These are phyloP conservation scores for Phrynocephalus guinanensis DNA, from an alignment of 2,797 vertebrate species.

Conservation along the genomic window DNA sequence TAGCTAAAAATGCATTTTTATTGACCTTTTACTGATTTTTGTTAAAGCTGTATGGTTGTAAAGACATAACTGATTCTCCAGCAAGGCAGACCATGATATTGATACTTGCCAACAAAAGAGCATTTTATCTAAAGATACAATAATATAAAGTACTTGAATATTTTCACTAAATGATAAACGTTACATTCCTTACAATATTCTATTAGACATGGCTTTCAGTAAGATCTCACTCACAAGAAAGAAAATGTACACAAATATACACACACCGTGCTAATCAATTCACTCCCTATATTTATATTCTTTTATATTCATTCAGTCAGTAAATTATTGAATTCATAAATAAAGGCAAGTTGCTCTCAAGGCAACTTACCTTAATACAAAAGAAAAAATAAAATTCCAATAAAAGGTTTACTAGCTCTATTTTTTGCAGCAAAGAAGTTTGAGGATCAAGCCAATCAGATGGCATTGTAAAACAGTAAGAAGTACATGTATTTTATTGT, in stretches of 20 bases:
- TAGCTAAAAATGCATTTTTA: conserved; percentile 46
- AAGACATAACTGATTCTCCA: conserved; percentile 28
- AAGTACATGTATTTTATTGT: not conserved
- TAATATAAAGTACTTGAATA: not conserved
- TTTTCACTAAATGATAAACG: conserved; percentile 32
- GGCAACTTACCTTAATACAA: not conserved
- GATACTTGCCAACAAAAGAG: conserved; percentile 46
- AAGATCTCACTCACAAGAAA: not conserved
- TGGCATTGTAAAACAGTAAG: not conserved
- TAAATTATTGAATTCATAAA: not conserved
- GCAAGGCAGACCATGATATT: conserved; percentile 25
- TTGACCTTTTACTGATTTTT: not conserved
- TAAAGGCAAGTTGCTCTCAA: not conserved
- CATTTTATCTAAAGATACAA: conserved; percentile 43
- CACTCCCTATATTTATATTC: not conserved
- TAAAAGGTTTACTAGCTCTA: not conserved
- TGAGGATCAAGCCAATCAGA: not conserved
- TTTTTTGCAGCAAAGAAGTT: no score
- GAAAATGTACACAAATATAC: not conserved
- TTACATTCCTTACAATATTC: conserved; percentile 35
- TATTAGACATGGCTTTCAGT: conserved; percentile 28
- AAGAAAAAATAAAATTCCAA: not conserved
- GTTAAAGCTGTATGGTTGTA: conserved; percentile 22
- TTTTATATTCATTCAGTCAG: not conserved
- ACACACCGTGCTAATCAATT: not conserved